Evolutionary conservation across 2,113 vertebrate species (phyloP).

Genomic region (Tyrannus savana): DNA sequence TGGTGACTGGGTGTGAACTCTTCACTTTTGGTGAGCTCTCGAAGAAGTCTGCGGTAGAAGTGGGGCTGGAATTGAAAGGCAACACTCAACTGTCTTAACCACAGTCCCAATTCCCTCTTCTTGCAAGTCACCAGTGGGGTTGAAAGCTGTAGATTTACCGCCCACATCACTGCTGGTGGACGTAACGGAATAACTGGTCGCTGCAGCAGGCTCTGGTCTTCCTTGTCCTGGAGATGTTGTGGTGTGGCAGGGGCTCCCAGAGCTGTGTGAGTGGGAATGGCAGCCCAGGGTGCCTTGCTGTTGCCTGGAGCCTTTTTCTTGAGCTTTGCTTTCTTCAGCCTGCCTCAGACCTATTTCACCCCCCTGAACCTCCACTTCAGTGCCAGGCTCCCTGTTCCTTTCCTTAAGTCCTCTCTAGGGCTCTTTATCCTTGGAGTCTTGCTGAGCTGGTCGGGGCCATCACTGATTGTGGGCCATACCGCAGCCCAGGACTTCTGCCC

Average conservation of each 20-base stretch:
- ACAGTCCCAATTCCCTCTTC: not conserved
- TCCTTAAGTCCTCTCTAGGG: not conserved
- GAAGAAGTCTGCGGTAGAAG: not conserved
- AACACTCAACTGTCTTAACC: conserved; percentile 41
- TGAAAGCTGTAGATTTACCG: accelerated
- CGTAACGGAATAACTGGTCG: not conserved
- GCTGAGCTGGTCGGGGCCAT: not conserved
- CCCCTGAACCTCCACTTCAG: accelerated
- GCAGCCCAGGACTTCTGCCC: not conserved
- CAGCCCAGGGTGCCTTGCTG: not conserved
- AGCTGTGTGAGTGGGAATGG: not conserved
- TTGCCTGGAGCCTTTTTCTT: not conserved
- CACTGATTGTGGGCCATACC: accelerated
- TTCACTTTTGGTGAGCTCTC: not conserved
- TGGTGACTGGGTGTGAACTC: not conserved
- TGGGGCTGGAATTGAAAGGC: not conserved
- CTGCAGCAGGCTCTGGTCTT: accelerated
- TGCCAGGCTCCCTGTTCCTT: not conserved
- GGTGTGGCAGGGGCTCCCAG: not conserved
- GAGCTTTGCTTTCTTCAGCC: not conserved
- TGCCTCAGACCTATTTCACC: not conserved
- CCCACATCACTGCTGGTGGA: not conserved
- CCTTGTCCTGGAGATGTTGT: not conserved
- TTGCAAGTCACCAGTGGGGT: not conserved
- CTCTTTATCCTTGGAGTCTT: accelerated